These are phyloP conservation scores for Odobenus rosmarus DNA, from an alignment of 2,113 vertebrate genomes.

Conservation along the genomic window DNA sequence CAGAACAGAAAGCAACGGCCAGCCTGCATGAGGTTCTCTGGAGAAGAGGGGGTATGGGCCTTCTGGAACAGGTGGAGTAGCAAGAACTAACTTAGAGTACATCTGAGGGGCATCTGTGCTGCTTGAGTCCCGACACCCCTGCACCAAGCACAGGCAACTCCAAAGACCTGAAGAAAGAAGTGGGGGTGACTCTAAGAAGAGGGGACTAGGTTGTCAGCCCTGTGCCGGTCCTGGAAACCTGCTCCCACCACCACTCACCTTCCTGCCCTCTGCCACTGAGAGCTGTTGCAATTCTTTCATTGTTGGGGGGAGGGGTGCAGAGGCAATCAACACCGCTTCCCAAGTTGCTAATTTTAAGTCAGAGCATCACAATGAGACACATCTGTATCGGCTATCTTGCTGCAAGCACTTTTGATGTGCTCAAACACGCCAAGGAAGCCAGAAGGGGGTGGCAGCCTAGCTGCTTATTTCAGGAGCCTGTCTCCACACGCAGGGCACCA, in stretches of 20 bases:
- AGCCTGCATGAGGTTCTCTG: no score
- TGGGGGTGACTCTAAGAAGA: background rate
- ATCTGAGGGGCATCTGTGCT: background rate
- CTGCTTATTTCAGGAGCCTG: background rate
- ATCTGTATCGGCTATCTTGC: background rate
- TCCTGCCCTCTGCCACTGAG: background rate
- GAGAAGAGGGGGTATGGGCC: no score
- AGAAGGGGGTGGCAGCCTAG: background rate
- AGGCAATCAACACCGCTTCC: background rate
- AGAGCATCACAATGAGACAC: background rate
- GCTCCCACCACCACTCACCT: background rate
- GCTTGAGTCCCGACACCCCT: background rate
- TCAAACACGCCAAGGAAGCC: no score
- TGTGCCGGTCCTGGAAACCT: background rate
- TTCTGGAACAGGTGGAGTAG: background rate
- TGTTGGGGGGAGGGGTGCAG: background rate
- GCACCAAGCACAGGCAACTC: background rate
- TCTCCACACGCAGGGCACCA: accelerated
- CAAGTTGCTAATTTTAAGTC: background rate
- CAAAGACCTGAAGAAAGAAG: background rate
- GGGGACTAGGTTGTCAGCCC: background rate
- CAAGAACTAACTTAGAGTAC: background rate
- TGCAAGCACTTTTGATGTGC: background rate
- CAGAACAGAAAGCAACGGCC: background rate
- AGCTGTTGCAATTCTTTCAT: background rate